These are phyloP conservation scores for Drosophila pseudotakahashii DNA, from an alignment of 2,888 invertebrate genomes.

Conservation along the genomic window DNA sequence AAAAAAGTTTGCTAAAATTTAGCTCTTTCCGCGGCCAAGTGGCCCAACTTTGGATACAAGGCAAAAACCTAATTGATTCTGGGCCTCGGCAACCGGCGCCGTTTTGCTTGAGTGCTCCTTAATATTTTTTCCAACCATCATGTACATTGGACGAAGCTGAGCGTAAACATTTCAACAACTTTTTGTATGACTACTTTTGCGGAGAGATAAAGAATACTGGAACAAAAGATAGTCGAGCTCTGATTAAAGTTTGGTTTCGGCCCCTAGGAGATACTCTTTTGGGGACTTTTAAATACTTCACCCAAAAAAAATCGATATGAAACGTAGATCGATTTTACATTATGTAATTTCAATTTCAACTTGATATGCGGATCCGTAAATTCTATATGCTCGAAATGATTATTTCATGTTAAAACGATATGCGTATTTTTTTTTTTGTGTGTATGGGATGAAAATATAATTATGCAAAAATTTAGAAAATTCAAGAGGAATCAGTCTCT, in stretches of 20 bases:
- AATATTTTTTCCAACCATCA: slow-evolving; percentile 59
- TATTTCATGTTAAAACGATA: too few species aligned
- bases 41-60: slow-evolving; percentile 28
- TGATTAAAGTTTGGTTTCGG: slow-evolving; percentile 22
- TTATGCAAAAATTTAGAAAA: too few species aligned
- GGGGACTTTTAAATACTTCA: background rate
- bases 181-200: slow-evolving; percentile 21
- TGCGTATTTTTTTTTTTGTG: too few species aligned
- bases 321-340: too few species aligned
- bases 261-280: background rate
- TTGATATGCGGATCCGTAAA: too few species aligned
- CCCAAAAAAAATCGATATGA: too few species aligned
- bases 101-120: slow-evolving; percentile 60
- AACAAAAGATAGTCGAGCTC: slow-evolving; percentile 28
- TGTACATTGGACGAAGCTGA: slow-evolving; percentile 69
- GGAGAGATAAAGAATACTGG: slow-evolving; percentile 5
- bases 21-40: slow-evolving; percentile 39
- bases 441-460: too few species aligned
- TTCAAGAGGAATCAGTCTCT: too few species aligned
- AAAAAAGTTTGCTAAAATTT: slow-evolving; percentile 43
- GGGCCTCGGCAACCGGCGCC: slow-evolving; percentile 60
- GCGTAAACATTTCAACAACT: slow-evolving; percentile 73
- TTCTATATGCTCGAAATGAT: too few species aligned
- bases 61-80: slow-evolving; percentile 69
- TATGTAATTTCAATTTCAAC: too few species aligned